Conservation (phyloP, 2,113 vertebrate species). For the Brachyistius frenatus region DNA sequence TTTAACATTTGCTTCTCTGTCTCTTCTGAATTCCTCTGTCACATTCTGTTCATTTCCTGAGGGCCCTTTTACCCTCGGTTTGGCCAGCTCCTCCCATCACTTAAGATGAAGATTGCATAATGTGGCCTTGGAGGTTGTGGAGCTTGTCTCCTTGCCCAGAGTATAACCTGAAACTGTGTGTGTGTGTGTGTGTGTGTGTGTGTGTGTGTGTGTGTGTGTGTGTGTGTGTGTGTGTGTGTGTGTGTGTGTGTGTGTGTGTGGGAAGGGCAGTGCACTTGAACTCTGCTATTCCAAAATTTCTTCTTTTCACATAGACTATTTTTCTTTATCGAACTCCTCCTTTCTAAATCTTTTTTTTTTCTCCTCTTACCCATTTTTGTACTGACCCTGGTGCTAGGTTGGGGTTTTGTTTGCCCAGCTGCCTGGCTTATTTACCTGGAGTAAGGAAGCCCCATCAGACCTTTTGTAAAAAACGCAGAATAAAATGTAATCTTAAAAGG, state of each 20-base stretch:
- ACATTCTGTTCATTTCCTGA: constrained; percentile 35
- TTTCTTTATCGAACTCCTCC: constrained; percentile 61
- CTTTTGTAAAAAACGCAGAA: constrained; percentile 71
- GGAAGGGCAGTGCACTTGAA: constrained; percentile 16
- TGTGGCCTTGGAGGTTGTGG: constrained; percentile 43
- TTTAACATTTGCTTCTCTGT: constrained; percentile 14
- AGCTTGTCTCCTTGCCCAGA: constrained; percentile 37
- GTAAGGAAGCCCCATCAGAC: constrained; percentile 90
- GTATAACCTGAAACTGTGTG: constrained; percentile 13
- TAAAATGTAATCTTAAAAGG: constrained; percentile 83
- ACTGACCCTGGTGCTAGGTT: constrained; percentile 78
- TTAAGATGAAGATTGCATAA: constrained; percentile 58
- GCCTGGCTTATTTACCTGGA: constrained; percentile 94
- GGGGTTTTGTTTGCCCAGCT: constrained; percentile 94
- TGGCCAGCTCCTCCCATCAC: constrained; percentile 41
- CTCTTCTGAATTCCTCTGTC: constrained; percentile 15
- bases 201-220: constrained; percentile 10
- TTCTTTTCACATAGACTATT: constrained; percentile 32
- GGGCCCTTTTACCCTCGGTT: constrained; percentile 33
- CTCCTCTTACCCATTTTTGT: constrained; percentile 61
- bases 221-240: not conserved
- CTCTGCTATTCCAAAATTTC: constrained; percentile 7
- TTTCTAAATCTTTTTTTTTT: constrained; percentile 30
- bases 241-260: constrained; percentile 4
- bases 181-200: not conserved